phyloP scores from a whole-genome alignment of 2,797 vertebrate species.

The Melanotaenia nigrans region DNA sequence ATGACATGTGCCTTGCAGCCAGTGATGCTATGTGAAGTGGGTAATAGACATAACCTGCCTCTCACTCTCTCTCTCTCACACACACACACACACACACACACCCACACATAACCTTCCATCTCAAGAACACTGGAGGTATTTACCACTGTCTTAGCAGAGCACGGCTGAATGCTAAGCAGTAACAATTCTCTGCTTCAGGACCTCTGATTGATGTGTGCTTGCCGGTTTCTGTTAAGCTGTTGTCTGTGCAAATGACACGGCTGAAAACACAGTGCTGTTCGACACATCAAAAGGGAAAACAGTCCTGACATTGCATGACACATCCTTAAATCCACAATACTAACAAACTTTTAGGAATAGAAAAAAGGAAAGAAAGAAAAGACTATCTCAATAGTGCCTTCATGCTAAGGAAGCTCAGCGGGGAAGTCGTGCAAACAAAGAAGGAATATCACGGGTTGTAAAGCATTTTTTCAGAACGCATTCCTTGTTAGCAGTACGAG shows the following conservation, averaged over 20 bases:
- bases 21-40: constrained; percentile 46
- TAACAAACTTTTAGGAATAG: constrained; percentile 50
- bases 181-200: constrained; percentile 78
- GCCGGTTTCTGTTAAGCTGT: constrained; percentile 82
- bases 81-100: constrained; percentile 31
- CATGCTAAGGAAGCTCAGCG: constrained; percentile 36
- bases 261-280: constrained; percentile 74
- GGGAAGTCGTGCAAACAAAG: constrained; percentile 42
- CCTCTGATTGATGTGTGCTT: constrained; percentile 83
- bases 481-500: constrained; percentile 40
- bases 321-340: constrained; percentile 68
- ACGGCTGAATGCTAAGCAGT: constrained; percentile 77
- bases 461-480: constrained; percentile 36
- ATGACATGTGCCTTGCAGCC: constrained; percentile 44
- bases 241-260: constrained; percentile 82
- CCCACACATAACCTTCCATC: constrained; percentile 47
- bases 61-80: not conserved
- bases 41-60: constrained; percentile 46
- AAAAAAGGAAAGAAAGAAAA: constrained; percentile 37
- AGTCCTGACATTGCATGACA: constrained; percentile 59
- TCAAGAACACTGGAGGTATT: constrained; percentile 72
- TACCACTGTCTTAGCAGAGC: constrained; percentile 75
- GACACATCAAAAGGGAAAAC: constrained; percentile 67
- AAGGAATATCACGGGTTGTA: constrained; percentile 37
- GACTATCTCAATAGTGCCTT: constrained; percentile 47